Base-by-base conservation (phyloP, 2,113 vertebrate genomes). In the Ailurus styani region DNA sequence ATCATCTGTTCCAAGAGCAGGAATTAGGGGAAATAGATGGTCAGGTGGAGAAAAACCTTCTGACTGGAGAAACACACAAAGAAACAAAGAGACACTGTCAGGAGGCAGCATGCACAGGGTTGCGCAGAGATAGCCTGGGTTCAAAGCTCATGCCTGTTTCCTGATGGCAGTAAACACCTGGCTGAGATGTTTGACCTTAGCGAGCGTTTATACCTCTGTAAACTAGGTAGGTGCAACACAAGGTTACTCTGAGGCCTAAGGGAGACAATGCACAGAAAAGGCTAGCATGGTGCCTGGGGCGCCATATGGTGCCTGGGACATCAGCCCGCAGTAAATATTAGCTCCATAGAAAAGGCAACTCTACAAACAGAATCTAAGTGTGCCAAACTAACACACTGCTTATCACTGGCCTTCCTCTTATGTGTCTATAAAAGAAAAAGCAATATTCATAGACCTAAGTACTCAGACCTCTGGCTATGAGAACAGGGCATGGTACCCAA, bases 1-100 rank as follows among this genome's bases (percentile, higher is more conserved):
- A 95, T 96, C 52, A 93, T 57, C 81, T 96, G 27, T 90, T 87
- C 62, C 34, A 87, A 95, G 90, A 96, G 27, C 75, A 90, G 90
- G 82, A 97, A 84, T 87, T 95, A 60, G 3, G 11, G 88, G 55
- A 96, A 93, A 95, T 34, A 97, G 86, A 86, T 34, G 15, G 57
- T 77, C 64, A 93, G 70, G 64, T 47, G 31, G 57, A 91, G 18
- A 62, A 87, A 94, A 93, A 31, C 10, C 60, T 94, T 23, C 64
- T n/a, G 42, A 57, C 54, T 47, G 45, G 83, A 91, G 72, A 90
- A 85, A 90, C 29, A 6, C 14, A 66, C 90, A 86, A 73, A 95
- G 84, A 45, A 50, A 75, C 17, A 47, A 66, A 54, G 78, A 83
- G n/a, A 68, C 0, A 8, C 66, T 37, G 7, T 54, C 10, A 54